Conservation (phyloP, 2,113 vertebrate genomes). For the Perca flavescens region DNA sequence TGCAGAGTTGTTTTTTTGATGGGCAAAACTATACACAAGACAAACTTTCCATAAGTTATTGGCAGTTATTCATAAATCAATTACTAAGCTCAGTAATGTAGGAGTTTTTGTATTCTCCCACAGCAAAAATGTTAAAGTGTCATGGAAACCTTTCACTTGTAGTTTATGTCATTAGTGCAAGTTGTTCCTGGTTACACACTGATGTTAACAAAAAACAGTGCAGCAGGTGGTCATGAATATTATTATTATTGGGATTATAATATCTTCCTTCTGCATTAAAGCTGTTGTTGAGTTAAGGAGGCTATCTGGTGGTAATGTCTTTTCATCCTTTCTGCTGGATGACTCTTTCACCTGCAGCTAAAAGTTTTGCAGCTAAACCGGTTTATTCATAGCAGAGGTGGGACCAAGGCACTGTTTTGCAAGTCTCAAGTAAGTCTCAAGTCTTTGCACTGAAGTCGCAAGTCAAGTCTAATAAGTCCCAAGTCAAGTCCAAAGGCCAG, state of each 20-base stretch:
- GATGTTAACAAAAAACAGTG: not conserved
- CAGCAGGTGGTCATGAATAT: not conserved
- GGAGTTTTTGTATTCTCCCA: no score
- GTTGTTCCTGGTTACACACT: not conserved
- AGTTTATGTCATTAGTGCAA: not conserved
- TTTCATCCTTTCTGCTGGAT: not conserved
- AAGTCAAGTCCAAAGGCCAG: no score
- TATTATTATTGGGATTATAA: not conserved
- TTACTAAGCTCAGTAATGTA: not conserved
- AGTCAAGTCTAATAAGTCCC: no score
- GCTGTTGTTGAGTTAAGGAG: not conserved
- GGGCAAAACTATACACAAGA: not conserved
- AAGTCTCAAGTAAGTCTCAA: no score
- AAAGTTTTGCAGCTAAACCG: not conserved
- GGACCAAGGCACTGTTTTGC: no score
- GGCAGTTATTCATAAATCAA: not conserved
- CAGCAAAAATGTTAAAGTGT: not conserved
- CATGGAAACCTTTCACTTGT: constrained; percentile 10
- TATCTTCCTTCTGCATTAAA: not conserved
- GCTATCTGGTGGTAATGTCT: not conserved
- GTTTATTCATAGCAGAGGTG: no score
- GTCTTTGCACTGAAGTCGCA: no score
- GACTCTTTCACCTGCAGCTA: not conserved
- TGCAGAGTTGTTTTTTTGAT: not conserved
- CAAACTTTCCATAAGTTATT: not conserved